Base-by-base conservation (phyloP, 1,140 invertebrate genomes). In the Melanaphis sacchari region DNA sequence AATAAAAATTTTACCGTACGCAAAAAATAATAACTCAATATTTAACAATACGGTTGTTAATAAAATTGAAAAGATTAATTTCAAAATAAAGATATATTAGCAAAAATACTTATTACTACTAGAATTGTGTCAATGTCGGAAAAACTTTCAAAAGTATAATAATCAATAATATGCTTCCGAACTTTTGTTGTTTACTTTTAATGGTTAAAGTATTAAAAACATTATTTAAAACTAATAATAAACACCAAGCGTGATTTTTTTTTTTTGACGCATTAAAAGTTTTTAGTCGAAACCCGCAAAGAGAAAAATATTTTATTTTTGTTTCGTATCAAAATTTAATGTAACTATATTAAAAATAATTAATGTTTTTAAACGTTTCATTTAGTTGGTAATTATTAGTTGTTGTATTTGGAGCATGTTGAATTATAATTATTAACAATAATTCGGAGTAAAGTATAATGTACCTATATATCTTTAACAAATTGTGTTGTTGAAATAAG, bases 1-100 rank as follows among this genome's bases (percentile, higher is more conserved):
- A n/a, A 66, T 66, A 18, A 76, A 0, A n/a, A 76, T 76, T 76
- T 76, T 5, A 5, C 24, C 31, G 31, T 66, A 66, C n/a, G n/a
- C 11, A 76, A 36, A 18, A 3, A n/a, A 18, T n/a, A 76, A 76
- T n/a, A 76, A 76, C 31, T 0, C 15, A 76, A 76, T 5, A 76
- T 76, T 15, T n/a, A 76, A n/a, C 59, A 76, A 76, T 76, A 76
- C n/a, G 59, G 31, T 76, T 76, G 21, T 76, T 18, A 76, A 76
- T 76, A n/a, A n/a, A 76, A 76, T n/a, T 76, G 31, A 76, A 76
- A n/a, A 76, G 59, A 76, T 76, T 76, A n/a, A 76, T 76, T 76
- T 76, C 5, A n/a, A 76, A n/a, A 76, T 76, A 76, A 76, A 66
- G 18, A 66, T n/a, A 66, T 66, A 66, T n/a, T 66, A 66, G 11